A percentile compares a stretch with the other conserved stretches of the same genome.
phyloP scores from a whole-genome alignment of 2,888 invertebrate genomes.

The Lissonota sp. region DNA sequence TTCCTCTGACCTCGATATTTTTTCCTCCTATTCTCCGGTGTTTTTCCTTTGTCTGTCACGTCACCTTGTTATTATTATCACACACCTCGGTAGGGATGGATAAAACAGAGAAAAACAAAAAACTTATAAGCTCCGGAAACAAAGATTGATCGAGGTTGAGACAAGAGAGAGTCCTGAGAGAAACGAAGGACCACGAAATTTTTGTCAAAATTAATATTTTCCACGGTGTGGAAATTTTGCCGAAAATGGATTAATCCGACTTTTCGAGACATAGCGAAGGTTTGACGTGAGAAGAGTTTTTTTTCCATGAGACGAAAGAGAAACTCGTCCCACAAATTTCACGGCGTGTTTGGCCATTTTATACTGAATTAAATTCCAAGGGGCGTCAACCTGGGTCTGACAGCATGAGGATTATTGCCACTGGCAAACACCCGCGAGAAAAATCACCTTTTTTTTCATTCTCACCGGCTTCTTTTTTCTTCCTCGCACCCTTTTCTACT shows the following conservation, averaged over 20 bases:
- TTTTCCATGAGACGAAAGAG: slow-evolving; percentile 10
- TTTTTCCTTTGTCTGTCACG: not conserved
- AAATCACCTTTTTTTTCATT: slow-evolving; percentile 7
- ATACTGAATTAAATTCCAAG: slow-evolving; percentile 30
- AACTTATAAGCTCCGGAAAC: slow-evolving; percentile 37
- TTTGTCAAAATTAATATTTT: slow-evolving; percentile 24
- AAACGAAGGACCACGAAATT: slow-evolving; percentile 9
- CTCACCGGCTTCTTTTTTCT: not conserved
- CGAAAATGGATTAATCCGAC: too few species aligned
- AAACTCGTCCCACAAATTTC: slow-evolving; percentile 1
- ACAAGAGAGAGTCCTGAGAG: slow-evolving; percentile 11
- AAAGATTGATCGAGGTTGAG: slow-evolving; percentile 38
- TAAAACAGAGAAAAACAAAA: slow-evolving; percentile 3
- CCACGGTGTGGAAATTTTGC: not conserved
- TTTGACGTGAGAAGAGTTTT: not conserved
- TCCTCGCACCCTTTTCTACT: not conserved
- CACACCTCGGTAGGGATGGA: too few species aligned
- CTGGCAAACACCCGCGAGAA: not conserved
- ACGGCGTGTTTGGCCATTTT: not conserved
- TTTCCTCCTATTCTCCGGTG: not conserved
- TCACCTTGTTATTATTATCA: not conserved
- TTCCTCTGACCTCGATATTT: slow-evolving; percentile 9
- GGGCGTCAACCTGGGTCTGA: slow-evolving; percentile 14
- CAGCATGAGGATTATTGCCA: slow-evolving; percentile 36
- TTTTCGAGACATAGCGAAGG: not conserved